Evolutionary conservation across 2,888 invertebrate genomes (phyloP), one percentile per base, ranked within the genome.

Genomic region (Zaprionus obscuricornis): DNA sequence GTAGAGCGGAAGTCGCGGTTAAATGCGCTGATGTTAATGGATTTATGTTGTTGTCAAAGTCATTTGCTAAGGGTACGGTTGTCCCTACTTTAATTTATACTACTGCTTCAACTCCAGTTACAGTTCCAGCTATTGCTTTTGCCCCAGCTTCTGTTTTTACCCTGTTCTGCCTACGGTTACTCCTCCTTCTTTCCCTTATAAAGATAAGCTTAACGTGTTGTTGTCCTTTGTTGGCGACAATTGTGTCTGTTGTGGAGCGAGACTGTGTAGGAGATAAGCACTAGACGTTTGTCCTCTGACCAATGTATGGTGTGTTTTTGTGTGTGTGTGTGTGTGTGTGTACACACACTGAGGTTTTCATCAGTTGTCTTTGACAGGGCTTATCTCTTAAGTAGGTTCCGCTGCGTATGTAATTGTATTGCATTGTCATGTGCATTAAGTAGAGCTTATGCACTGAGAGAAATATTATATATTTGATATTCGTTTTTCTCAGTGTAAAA

Each of bases 21-120:
- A 66, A 67, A 64, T 66, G 56, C 3, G 64, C 57, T 57, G 50
- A 42, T 70, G 64, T 70, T 74, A 74, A 74, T 74, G 73, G 74
- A 74, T 74, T 74, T 74, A 74, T 71, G 72, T 72, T 71, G 71
- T 71, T 71, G 56, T 58, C 56, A 64, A 71, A 56, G 59, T 45
- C 64, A 56, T 62, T 69, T 60, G 34, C 29, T 13, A 40, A 43
- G 16, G 8, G 17, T n/a, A 29, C 51, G 5, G n/a, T n/a, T n/a
- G n/a, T n/a, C n/a, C n/a, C n/a, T n/a, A n/a, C n/a, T n/a, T n/a
- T n/a, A n/a, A n/a, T n/a, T n/a, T n/a, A n/a, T n/a, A n/a, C 18
- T 18, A 18, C n/a, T n/a, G n/a, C n/a, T n/a, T n/a, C n/a, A n/a
- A n/a, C n/a, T n/a, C n/a, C n/a, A n/a, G n/a, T n/a, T 37, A n/a